Evolutionary conservation across 2,113 vertebrate genomes (phyloP), one percentile per base, ranked within the genome.

Genomic region (Apteryx mantelli): DNA sequence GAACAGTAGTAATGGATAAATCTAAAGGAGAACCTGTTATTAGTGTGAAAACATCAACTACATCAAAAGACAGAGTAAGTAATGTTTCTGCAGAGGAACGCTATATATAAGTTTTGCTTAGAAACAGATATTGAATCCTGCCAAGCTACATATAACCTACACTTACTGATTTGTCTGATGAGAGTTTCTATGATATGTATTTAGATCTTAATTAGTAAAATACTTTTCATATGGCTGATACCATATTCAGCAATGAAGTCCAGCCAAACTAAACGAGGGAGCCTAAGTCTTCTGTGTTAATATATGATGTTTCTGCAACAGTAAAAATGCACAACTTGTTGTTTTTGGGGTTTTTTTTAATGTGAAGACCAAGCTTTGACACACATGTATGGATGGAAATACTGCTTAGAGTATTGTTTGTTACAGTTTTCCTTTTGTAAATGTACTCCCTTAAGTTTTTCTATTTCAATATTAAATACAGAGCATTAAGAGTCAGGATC

Each of bases 11-110:
- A 5, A 99, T 99, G 99, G 99, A 99, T 95, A 99, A 99, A 96
- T 99, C 99, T 40, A 99, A 99, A 96, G 99, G 99, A 56, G 99
- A 99, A 58, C 99, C 99, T 26, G 99, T 99, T 56, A 99, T 99
- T 92, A 99, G 99, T 24, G 98, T 99, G 58, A 99, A 99, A 97
- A 99, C 99, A 17, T 99, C 98, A 25, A 98, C 97, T 3, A 91
- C 97, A 22, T 98, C 98, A 75, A 98, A 99, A 88, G 98, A 99
- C 74, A 98, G 98, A 92, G 98, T 98, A 92, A 98, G 98, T 97
- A 28, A 20, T 28, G 55, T 74, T 86, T 82, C 70, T 86, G 38
- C 38, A 10, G 30, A 38, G 52, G 38, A 84, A 53, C 11, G 4
- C 15, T 28, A 25, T 20, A 10, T 12, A 30, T 44, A 25, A 44